Evolutionary conservation across 2,888 invertebrate species (phyloP), one percentile per base, ranked within the genome.

Genomic region (Agrotis puta): DNA sequence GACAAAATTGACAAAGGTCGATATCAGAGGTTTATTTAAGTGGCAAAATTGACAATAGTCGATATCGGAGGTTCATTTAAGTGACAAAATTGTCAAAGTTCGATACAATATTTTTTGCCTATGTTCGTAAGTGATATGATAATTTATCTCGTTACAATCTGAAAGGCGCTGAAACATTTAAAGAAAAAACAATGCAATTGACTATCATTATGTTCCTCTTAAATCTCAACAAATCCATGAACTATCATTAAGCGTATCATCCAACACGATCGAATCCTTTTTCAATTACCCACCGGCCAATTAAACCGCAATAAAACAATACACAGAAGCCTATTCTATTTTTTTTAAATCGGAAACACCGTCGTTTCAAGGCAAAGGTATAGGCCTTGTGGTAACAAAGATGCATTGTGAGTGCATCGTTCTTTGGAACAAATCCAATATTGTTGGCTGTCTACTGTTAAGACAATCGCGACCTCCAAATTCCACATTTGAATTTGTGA

Each of bases 351-450:
- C 90, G 91, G 92, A 92, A 91, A 87, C 90, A 85, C 82, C 86
- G 84, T 88, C 81, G 79, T 81, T 84, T 76, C 92, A 93, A 95
- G 94, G 93, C 92, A 87, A 90, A 89, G 88, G 87, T 85, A 87
- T 89, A 87, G 91, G 89, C 93, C 94, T 93, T 91, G 91, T 85
- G 88, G 89, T 92, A 94, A 95, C 95, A 95, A 95, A 94, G 94
- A 92, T 93, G 94, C 94, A 95, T 95, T 95, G 95, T 95, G 90
- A 84, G 85, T 86, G 86, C 89, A 87, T 89, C 89, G 88, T 86
- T 88, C 90, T 88, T 95, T 95, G 95, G 95, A 95, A 94, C 94
- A 88, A 94, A 94, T 95, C 95, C 95, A 95, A 95, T 94, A 95
- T 93, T 94, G 93, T 94, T 91, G 92, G 87, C 78, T 80, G 86